A percentile compares a stretch with the other conserved stretches of the same genome.
Conservation (phyloP, 2,888 invertebrate genomes). For the Macrosoma leucophasiata region DNA sequence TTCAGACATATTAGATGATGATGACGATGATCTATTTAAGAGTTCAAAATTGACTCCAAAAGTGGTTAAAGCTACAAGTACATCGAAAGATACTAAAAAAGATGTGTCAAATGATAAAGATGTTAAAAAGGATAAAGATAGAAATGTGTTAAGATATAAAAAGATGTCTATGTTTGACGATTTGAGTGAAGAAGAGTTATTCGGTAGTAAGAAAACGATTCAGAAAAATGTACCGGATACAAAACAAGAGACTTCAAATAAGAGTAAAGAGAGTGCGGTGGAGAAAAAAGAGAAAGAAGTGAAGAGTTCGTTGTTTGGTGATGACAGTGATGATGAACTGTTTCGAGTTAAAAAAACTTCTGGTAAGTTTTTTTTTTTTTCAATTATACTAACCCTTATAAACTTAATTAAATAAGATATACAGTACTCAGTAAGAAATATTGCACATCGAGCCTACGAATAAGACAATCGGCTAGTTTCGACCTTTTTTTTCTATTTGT, state of each 20-base stretch:
- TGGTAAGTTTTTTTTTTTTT: too few species aligned
- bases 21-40: slow-evolving; percentile 21
- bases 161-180: slow-evolving; percentile 45
- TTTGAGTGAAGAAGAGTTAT: slow-evolving; percentile 50
- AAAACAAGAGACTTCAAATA: slow-evolving; percentile 20
- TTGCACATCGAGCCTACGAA: too few species aligned
- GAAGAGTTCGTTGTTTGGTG: slow-evolving; percentile 49
- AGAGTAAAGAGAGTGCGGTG: slow-evolving; percentile 12
- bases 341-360: slow-evolving; percentile 43
- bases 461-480: too few species aligned
- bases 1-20: slow-evolving; percentile 23
- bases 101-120: slow-evolving; percentile 7
- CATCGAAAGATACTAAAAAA: slow-evolving; percentile 6
- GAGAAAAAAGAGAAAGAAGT: slow-evolving; percentile 26
- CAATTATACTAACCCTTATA: too few species aligned
- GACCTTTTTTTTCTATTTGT: too few species aligned
- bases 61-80: neutral
- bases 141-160: slow-evolving; percentile 4
- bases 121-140: slow-evolving; percentile 13
- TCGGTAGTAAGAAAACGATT: slow-evolving; percentile 35
- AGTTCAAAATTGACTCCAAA: slow-evolving; percentile 1
- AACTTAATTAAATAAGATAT: too few species aligned
- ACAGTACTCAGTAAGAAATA: too few species aligned
- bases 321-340: slow-evolving; percentile 53
- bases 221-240: slow-evolving; percentile 38